Base-by-base conservation (phyloP, 2,797 vertebrate genomes). In the Bradypus variegatus region DNA sequence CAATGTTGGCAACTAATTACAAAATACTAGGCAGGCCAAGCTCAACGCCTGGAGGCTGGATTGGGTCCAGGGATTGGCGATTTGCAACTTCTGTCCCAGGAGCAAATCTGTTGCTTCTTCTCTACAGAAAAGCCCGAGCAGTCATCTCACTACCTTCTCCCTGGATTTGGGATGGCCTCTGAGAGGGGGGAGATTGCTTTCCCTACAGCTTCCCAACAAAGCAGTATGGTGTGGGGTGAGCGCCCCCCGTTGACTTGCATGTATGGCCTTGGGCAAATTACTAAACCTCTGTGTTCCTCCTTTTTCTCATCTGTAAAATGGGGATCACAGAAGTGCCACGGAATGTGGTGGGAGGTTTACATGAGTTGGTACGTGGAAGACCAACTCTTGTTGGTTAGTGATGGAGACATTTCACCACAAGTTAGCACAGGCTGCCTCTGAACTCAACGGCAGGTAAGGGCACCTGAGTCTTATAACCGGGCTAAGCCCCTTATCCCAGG, bases 231-330 rank as follows among this genome's bases (percentile, higher is more conserved):
- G 33, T 12, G 19, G 15, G 18, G 41, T 9, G 13, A 36, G 21
- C 9, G 4, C n/a, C 12, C 31, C 62, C 41, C 4, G 50, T 1
- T 12, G 4, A n/a, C 16, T 10, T 60, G 50, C 36, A n/a, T 0
- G 7, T 14, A n/a, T 73, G 48, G 19, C 45, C 62, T 29, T 67
- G 23, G n/a, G 16, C 45, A 50, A 88, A 48, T 33, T 19, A 38
- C 13, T 58, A 58, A 55, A 53, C 10, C 72, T 86, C 48, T 83
- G 70, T n/a, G 50, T 62, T 50, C 21, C 53, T 84, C 21, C 31
- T 19, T 82, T 75, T 87, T 58, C 69, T 81, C 31, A 88, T 67
- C 33, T 38, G 60, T 73, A 88, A 92, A 77, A 77, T 53, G 41
- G 64, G 62, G n/a, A 60, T 29, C 62, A 77, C 25, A 48, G 38